A percentile compares a stretch with the other conserved stretches of the same genome.
These are phyloP conservation scores for Drosophila ustulata DNA, from an alignment of 2,888 invertebrate species.

Conservation along the genomic window DNA sequence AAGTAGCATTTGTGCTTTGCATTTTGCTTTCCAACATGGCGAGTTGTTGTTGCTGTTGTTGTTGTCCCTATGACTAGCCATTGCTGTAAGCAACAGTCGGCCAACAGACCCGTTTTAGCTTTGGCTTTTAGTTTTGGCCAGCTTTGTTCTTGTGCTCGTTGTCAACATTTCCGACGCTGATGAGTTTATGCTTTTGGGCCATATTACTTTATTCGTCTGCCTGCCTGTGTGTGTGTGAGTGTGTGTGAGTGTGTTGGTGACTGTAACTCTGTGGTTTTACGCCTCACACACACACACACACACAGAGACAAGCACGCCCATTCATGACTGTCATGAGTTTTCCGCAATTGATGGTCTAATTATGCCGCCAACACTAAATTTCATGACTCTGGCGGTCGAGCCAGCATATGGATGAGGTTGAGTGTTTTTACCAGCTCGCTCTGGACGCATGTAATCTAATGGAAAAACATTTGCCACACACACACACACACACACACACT, in stretches of 20 bases:
- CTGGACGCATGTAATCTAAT: constrained; percentile 65
- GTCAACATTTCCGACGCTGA: constrained; percentile 76
- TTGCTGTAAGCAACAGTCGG: constrained; percentile 68
- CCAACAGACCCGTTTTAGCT: constrained; percentile 44
- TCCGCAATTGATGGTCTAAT: constrained; percentile 85
- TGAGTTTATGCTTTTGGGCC: constrained; percentile 80
- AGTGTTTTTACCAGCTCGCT: constrained; percentile 14
- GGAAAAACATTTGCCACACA: constrained; percentile 69
- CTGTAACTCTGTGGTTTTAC: constrained; percentile 56
- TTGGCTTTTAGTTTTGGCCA: constrained; percentile 57
- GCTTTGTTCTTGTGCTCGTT: constrained; percentile 51
- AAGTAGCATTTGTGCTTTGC: constrained; percentile 79
- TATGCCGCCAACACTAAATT: constrained; percentile 82
- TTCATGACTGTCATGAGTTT: constrained; percentile 82
- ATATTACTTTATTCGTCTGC: constrained; percentile 75
- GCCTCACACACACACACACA: constrained; percentile 48
- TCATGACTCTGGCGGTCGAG: constrained; percentile 74
- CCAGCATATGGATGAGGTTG: constrained; percentile 27
- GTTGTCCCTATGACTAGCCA: constrained; percentile 13
- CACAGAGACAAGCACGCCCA: constrained; percentile 55
- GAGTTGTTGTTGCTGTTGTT: constrained; percentile 29
- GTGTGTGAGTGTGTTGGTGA: constrained; percentile 16
- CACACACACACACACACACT: constrained; percentile 6
- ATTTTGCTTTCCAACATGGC: constrained; percentile 59
- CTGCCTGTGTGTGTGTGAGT: constrained; percentile 13